phyloP scores from a whole-genome alignment of 2,797 vertebrate species.

The Pterois miles region DNA sequence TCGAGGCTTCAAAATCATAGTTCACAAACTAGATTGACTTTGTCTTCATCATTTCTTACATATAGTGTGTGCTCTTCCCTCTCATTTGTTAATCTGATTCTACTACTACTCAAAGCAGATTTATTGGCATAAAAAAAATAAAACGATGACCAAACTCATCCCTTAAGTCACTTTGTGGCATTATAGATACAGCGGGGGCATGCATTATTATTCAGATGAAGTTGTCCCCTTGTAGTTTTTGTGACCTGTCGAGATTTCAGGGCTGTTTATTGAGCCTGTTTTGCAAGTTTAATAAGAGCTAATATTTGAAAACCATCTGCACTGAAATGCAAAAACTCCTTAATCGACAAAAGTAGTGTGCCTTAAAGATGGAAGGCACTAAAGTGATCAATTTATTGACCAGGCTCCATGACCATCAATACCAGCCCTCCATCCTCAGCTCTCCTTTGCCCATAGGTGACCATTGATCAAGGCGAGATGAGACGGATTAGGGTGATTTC shows the following conservation, averaged over 20 bases:
- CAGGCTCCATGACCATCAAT: slow-evolving; percentile 41
- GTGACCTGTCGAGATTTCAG: slow-evolving; percentile 25
- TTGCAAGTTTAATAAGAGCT: slow-evolving; percentile 58
- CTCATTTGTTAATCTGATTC: neutral
- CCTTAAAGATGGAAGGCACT: slow-evolving; percentile 54
- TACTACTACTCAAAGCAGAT: neutral
- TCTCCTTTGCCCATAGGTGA: slow-evolving; percentile 39
- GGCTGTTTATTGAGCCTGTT: slow-evolving; percentile 33
- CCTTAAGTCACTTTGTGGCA: slow-evolving; percentile 4
- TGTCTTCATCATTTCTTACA: too few relatives aligned
- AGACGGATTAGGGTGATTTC: slow-evolving; percentile 67
- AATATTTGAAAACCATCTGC: slow-evolving; percentile 53
- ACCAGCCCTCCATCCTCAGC: slow-evolving; percentile 23
- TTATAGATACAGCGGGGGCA: slow-evolving; percentile 21
- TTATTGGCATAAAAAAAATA: neutral
- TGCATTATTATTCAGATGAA: slow-evolving; percentile 2
- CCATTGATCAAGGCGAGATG: slow-evolving; percentile 70
- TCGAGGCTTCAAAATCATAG: too few relatives aligned
- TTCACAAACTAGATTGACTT: too few relatives aligned
- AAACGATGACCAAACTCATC: neutral
- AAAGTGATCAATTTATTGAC: slow-evolving; percentile 64
- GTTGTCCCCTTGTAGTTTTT: neutral
- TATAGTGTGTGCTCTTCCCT: neutral
- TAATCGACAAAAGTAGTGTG: slow-evolving; percentile 58
- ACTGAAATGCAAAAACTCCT: slow-evolving; percentile 38